These are phyloP conservation scores for Agrotis clavis DNA, from an alignment of 2,888 invertebrate species.

Conservation along the genomic window DNA sequence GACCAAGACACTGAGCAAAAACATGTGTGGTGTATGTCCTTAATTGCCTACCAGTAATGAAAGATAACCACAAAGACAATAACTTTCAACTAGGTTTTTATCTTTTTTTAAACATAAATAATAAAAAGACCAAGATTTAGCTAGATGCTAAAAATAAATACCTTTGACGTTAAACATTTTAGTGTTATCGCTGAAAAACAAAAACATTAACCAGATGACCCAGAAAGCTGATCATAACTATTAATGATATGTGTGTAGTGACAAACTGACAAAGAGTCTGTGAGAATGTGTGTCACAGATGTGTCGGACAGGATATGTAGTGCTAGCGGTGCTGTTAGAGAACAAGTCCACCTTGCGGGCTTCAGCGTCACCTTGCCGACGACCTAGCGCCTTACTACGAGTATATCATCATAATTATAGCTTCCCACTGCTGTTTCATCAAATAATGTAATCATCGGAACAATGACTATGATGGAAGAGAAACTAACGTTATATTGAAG, in stretches of 20 bases:
- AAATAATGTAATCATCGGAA: background rate
- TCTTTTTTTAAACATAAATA: constrained; percentile 12
- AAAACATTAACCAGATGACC: constrained; percentile 3
- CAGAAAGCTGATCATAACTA: constrained; percentile 10
- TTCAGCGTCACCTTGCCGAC: constrained; percentile 34
- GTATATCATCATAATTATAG: constrained; percentile 36
- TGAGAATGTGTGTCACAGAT: constrained; percentile 1
- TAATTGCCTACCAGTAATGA: background rate
- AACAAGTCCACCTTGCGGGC: constrained; percentile 45
- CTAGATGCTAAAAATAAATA: constrained; percentile 11
- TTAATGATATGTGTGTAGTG: background rate
- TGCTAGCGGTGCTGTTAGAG: constrained; percentile 7
- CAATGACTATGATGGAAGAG: constrained; percentile 4
- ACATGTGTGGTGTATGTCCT: background rate
- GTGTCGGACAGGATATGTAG: background rate
- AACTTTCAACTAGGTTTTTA: background rate
- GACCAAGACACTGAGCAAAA: background rate
- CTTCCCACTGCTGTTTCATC: constrained; percentile 26
- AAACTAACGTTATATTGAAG: constrained; percentile 13
- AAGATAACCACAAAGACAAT: constrained; percentile 7
- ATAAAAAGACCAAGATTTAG: background rate
- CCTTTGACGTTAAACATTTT: background rate
- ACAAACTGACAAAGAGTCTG: background rate
- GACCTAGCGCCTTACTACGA: constrained; percentile 35
- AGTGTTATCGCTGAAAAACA: constrained; percentile 30